phyloP scores from a whole-genome alignment of 1,140 invertebrate species.

The Teleogryllus occipitalis region DNA sequence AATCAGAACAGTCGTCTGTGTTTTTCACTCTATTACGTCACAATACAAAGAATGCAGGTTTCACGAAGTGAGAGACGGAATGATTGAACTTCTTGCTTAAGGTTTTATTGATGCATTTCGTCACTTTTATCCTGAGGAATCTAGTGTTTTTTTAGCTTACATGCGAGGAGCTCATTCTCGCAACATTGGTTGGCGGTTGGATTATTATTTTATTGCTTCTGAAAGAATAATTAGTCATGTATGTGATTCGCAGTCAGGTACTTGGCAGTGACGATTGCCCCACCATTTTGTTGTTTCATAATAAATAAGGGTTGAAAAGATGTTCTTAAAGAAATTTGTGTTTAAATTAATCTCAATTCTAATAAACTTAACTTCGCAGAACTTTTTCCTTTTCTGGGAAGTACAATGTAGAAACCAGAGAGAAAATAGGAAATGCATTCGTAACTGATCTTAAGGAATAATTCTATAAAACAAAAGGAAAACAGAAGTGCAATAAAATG shows the following conservation, averaged over 20 bases:
- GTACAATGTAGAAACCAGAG: too few relatives aligned
- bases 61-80: constrained; percentile 85
- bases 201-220: constrained; percentile 93
- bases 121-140: constrained; percentile 76
- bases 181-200: constrained; percentile 93
- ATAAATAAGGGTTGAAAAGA: constrained; percentile 33
- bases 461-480: too few relatives aligned
- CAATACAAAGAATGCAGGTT: constrained; percentile 92
- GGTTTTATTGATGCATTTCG: constrained; percentile 87
- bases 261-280: constrained; percentile 86
- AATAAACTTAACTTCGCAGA: too few relatives aligned
- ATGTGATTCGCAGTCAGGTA: constrained; percentile 69
- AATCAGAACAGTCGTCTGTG: too few relatives aligned
- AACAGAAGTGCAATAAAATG: too few relatives aligned
- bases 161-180: constrained; percentile 73
- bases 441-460: too few relatives aligned
- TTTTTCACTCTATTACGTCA: too few relatives aligned
- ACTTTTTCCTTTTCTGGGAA: too few relatives aligned
- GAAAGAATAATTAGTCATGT: constrained; percentile 64
- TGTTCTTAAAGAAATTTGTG: too few relatives aligned
- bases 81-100: constrained; percentile 69
- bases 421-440: too few relatives aligned
- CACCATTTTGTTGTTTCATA: constrained; percentile 57
- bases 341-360: too few relatives aligned
- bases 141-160: constrained; percentile 86